phyloP scores from a whole-genome alignment of 2,888 invertebrate genomes.

The Netelia virgata region DNA sequence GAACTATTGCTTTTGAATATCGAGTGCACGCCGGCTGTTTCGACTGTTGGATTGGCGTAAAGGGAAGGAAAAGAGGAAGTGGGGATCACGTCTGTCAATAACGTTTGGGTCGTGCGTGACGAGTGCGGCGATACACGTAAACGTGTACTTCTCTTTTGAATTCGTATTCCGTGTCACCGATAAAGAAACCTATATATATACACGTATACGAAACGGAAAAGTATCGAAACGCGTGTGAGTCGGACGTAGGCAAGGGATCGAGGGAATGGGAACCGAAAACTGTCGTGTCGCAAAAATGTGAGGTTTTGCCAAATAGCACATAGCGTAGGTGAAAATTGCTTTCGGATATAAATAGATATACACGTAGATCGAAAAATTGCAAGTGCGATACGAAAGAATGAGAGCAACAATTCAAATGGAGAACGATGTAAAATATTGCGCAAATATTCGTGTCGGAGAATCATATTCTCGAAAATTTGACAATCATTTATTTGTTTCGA shows the following conservation, averaged over 20 bases:
- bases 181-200: neutral
- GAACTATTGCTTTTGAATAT: slow-evolving; percentile 71
- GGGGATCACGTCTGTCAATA: slow-evolving; percentile 54
- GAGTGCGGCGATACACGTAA: slow-evolving; percentile 26
- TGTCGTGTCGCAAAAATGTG: slow-evolving; percentile 18
- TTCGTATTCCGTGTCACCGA: slow-evolving; percentile 35
- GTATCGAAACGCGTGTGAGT: slow-evolving; percentile 17
- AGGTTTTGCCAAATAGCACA: slow-evolving; percentile 14
- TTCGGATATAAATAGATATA: neutral
- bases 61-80: slow-evolving; percentile 11
- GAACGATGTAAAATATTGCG: neutral
- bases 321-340: neutral
- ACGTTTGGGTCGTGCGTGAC: slow-evolving; percentile 54
- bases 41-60: slow-evolving; percentile 34
- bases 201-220: slow-evolving; percentile 3
- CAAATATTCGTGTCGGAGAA: no score
- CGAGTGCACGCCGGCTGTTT: slow-evolving; percentile 30
- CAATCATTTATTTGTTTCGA: neutral
- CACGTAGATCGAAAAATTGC: neutral
- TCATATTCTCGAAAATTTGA: neutral
- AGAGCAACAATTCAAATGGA: neutral
- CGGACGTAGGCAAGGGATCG: slow-evolving; percentile 28
- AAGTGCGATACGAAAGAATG: neutral
- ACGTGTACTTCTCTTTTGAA: slow-evolving; percentile 41
- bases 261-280: slow-evolving; percentile 30